phyloP scores from a whole-genome alignment of 2,113 vertebrate genomes.

The Anhinga rufa region DNA sequence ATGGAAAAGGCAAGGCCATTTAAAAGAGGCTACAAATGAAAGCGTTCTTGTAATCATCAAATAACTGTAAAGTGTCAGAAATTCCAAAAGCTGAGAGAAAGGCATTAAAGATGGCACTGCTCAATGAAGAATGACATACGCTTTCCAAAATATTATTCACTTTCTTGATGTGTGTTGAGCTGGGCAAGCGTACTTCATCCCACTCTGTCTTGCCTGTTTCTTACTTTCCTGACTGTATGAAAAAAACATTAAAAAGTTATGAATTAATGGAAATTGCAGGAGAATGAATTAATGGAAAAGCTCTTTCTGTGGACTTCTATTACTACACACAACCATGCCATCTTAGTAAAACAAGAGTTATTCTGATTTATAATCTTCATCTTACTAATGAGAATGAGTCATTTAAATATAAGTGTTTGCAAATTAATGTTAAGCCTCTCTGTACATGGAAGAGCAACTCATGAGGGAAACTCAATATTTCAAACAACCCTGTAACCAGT shows the following conservation, averaged over 20 bases:
- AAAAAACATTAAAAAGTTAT: neutral
- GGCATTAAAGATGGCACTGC: neutral
- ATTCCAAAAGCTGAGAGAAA: neutral
- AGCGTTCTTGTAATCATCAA: neutral
- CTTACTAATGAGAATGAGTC: neutral
- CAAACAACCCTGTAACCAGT: neutral
- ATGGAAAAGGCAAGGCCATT: neutral
- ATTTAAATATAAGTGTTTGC: neutral
- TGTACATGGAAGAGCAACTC: neutral
- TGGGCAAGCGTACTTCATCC: neutral
- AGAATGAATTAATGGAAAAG: neutral
- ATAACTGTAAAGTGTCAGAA: neutral
- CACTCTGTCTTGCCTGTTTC: rapidly evolving
- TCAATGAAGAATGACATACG: neutral
- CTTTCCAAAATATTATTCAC: neutral
- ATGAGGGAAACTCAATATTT: neutral
- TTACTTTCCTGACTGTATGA: neutral
- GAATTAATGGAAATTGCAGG: neutral
- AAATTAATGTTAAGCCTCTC: neutral
- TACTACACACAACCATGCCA: neutral
- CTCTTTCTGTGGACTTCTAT: neutral
- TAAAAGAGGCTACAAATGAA: neutral
- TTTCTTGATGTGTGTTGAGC: neutral
- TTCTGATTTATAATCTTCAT: neutral
- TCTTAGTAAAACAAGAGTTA: neutral